phyloP scores from a whole-genome alignment of 2,888 invertebrate species.

The Axea sp. region DNA sequence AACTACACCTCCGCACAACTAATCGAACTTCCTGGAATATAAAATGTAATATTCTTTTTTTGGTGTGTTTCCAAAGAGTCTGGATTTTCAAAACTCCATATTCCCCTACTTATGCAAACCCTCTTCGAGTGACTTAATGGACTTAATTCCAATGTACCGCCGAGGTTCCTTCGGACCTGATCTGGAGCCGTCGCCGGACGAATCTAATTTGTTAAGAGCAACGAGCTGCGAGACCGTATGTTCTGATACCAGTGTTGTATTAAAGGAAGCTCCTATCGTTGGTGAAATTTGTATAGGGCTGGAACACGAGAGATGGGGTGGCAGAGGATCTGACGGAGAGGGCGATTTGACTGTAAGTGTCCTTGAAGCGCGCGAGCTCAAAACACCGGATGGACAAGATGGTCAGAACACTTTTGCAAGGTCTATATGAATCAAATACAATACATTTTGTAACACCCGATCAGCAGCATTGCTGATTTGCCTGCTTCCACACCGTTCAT shows the following conservation, averaged over 20 bases:
- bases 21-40: too few species aligned
- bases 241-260: conserved; percentile 87
- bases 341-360: conserved; percentile 85
- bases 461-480: too few species aligned
- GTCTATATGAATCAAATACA: conserved; percentile 61
- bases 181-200: conserved; percentile 73
- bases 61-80: too few species aligned
- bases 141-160: conserved; percentile 67
- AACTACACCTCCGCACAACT: too few species aligned
- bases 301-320: conserved; percentile 87
- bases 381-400: conserved; percentile 82
- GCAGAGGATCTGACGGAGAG: conserved; percentile 81
- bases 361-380: conserved; percentile 87
- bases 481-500: too few species aligned
- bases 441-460: too few species aligned
- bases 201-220: conserved; percentile 82
- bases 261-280: conserved; percentile 84
- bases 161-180: conserved; percentile 72
- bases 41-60: too few species aligned
- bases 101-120: conserved; percentile 43
- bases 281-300: conserved; percentile 88
- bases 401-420: conserved; percentile 87
- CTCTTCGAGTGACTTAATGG: conserved; percentile 65
- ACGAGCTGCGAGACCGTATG: conserved; percentile 90
- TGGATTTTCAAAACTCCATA: conserved; percentile 68